These are phyloP conservation scores for Drosophila macrospina DNA, from an alignment of 2,888 invertebrate species.

Conservation along the genomic window DNA sequence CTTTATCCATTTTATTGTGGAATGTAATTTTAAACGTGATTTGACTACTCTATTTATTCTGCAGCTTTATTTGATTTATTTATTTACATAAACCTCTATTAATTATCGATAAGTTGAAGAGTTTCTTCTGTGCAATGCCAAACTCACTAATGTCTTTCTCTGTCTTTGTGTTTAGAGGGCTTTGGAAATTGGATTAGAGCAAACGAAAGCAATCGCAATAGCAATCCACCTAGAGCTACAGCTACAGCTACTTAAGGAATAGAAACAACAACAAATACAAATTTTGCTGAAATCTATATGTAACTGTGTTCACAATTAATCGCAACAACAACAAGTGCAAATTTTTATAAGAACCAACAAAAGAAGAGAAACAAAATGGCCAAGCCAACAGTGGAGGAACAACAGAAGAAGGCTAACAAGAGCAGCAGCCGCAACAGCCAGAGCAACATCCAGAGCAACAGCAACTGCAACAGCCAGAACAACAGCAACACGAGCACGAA, in stretches of 20 bases:
- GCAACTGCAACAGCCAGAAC: slow-evolving; percentile 25
- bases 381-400: slow-evolving; percentile 45
- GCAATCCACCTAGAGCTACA: slow-evolving; percentile 43
- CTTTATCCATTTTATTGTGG: no score
- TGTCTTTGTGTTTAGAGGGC: slow-evolving; percentile 23
- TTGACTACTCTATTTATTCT: no score
- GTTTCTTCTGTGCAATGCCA: no score
- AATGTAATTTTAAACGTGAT: no score
- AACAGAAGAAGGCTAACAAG: slow-evolving; percentile 30
- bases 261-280: slow-evolving; percentile 13
- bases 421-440: no score
- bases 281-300: slow-evolving; percentile 58
- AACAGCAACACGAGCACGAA: slow-evolving; percentile 25
- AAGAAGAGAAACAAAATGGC: slow-evolving; percentile 56
- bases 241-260: slow-evolving; percentile 50
- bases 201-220: slow-evolving; percentile 35
- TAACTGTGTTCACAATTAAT: slow-evolving; percentile 69
- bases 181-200: slow-evolving; percentile 23
- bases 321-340: slow-evolving; percentile 64
- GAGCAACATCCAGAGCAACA: no score
- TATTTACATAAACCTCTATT: no score
- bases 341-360: slow-evolving; percentile 48
- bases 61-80: no score
- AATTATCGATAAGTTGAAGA: no score
- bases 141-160: not conserved